Percentiles rank a stretch among this genome's conserved stretches.
These are phyloP conservation scores for Mastigias papua DNA, from an alignment of 30 jellyfish, hydroid and myxozoan genomes.

Conservation along the genomic window DNA sequence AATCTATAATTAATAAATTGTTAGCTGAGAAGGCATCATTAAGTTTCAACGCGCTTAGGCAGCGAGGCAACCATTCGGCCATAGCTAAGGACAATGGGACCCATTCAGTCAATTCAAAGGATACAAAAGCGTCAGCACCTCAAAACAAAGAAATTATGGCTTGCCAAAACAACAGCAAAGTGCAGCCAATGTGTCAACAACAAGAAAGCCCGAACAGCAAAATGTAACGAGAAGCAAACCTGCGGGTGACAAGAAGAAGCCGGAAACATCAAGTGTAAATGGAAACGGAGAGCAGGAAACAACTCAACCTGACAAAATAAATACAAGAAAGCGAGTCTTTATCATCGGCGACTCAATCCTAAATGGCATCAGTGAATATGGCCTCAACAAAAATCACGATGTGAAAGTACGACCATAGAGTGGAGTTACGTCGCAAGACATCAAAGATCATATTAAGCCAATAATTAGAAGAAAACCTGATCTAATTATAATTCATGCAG, in stretches of 20 bases:
- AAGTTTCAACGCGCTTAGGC: constrained; percentile 42
- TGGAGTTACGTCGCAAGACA: constrained; percentile 53
- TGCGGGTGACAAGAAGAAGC: constrained; percentile 55
- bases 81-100: constrained; percentile 21
- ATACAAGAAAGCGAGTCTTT: constrained; percentile 47
- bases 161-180: constrained; percentile 66
- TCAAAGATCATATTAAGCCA: constrained; percentile 33
- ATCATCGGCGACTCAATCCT: constrained; percentile 54
- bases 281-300: constrained; percentile 52
- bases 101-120: constrained; percentile 33
- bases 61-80: constrained; percentile 54
- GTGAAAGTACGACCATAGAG: constrained; percentile 34
- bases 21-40: constrained; percentile 37
- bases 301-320: constrained; percentile 54
- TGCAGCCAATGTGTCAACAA: constrained; percentile 43
- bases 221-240: constrained; percentile 35
- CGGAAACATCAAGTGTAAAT: constrained; percentile 50
- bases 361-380: constrained; percentile 63
- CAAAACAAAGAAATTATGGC: constrained; percentile 54
- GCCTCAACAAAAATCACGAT: constrained; percentile 35
- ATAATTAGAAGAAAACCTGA: constrained; percentile 31
- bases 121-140: constrained; percentile 47
- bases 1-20: constrained; percentile 22
- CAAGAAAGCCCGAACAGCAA: constrained; percentile 41
- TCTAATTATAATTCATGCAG: constrained; percentile 34